Percentiles rank a stretch among this genome's conserved stretches.
Conservation (phyloP, 2,113 vertebrate species). For the Vulpes lagopus region DNA sequence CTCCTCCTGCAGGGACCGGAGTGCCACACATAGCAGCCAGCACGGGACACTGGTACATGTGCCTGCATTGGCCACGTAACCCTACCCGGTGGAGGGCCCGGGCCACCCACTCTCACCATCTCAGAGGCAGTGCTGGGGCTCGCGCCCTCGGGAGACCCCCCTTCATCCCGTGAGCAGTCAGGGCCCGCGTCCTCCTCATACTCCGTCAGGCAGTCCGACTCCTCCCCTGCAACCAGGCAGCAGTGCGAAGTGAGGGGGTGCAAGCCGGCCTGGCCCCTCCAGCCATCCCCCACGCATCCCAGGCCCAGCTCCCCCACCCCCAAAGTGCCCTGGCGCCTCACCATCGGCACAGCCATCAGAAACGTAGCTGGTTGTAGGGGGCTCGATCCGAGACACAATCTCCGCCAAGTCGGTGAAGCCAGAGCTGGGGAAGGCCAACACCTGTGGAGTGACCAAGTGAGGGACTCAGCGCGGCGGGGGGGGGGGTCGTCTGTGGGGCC, state of each 20-base stretch:
- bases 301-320: background rate
- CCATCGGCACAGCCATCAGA: conserved; percentile 84
- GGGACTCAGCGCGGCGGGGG: too few species aligned
- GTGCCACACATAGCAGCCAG: background rate
- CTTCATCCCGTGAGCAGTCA: conserved; percentile 91
- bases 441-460: background rate
- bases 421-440: conserved; percentile 90
- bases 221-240: conserved; percentile 86
- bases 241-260: accelerated
- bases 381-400: conserved; percentile 96
- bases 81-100: accelerated
- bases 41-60: accelerated
- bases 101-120: conserved; percentile 83
- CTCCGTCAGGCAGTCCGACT: conserved; percentile 95
- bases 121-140: conserved; percentile 87
- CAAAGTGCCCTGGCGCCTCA: background rate
- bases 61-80: accelerated
- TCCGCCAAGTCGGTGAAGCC: conserved; percentile 97
- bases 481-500: accelerated
- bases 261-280: accelerated
- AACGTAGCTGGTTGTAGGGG: conserved; percentile 89
- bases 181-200: conserved; percentile 94
- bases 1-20: conserved; percentile 69
- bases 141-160: conserved; percentile 87
- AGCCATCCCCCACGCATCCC: background rate